Base-by-base conservation (phyloP, 1,140 invertebrate genomes). In the Pararge aegeria region DNA sequence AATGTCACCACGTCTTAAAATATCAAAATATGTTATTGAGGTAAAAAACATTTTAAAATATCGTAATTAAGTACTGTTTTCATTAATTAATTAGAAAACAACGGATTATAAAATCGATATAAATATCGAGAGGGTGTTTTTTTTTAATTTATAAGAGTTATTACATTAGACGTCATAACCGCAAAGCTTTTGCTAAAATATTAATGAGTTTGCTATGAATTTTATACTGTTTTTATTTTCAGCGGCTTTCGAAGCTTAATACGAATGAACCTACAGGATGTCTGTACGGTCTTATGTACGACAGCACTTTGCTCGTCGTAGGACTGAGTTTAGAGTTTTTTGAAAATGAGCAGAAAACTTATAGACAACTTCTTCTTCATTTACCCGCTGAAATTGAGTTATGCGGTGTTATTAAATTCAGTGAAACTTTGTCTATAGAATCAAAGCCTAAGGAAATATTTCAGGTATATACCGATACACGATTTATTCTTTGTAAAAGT, bases 371-470 rank as follows among this genome's bases (percentile, higher is more conserved):
- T 18, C 92, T 94, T 66, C 83, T 93, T 0, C 92, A 93, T 73
- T 92, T 95, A 66, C 94, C 95, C 7, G 93, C 93, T 4, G 94
- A 95, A 84, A 82, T 95, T 59, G 94, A 95, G 87, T 87, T 95
- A 19, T 95, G 94, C 78, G 95, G 95, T 29, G 87, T 94, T 55
- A 91, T 95, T 20, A 93, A 92, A 60, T 92, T 94, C 61, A 91
- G 90, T 5, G 90, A 94, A 64, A 87, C 86, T 37, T 80, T 91
- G 38, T 83, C 87, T 48, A 83, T 88, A 20, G 91, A 92, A 38
- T 86, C 80, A 5, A 90, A 92, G 66, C 81, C 93, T 49, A 92
- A 91, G 64, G 92, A 93, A 74, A 91, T 93, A 60, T 90, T 94
- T 51, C 93, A 93, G 82, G 93, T 93, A 44, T 7, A 21, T 29